These are phyloP conservation scores for Orthonevra nobilis DNA, from an alignment of 2,888 invertebrate genomes.

Conservation along the genomic window DNA sequence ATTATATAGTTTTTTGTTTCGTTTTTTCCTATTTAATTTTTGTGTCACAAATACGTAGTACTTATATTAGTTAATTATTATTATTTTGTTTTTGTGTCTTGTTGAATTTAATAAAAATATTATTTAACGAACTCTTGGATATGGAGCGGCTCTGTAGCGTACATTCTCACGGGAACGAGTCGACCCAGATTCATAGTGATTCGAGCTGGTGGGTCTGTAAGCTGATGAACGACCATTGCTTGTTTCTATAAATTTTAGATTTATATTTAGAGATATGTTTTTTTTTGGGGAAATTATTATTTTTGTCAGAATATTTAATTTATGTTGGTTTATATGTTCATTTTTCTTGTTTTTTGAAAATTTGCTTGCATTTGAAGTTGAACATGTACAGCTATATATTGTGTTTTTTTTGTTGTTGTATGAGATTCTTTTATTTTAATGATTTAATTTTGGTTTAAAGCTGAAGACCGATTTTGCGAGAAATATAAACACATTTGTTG, in stretches of 20 bases:
- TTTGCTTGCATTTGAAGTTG: conserved; percentile 33
- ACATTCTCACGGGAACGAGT: conserved; percentile 80
- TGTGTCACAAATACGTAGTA: conserved; percentile 37
- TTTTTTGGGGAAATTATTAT: too few relatives aligned
- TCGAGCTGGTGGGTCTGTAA: conserved; percentile 79
- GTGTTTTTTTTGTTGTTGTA: conserved; percentile 58
- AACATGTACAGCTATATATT: too few relatives aligned
- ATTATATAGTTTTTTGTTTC: conserved; percentile 2
- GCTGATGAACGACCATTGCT: conserved; percentile 79
- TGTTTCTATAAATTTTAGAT: conserved; percentile 79
- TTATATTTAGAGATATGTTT: too few relatives aligned
- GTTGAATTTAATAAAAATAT: conserved; percentile 42
- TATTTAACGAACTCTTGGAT: conserved; percentile 79
- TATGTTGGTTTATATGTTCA: conserved; percentile 73
- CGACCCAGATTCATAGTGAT: conserved; percentile 78
- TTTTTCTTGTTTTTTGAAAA: conserved; percentile 56
- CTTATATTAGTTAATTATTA: too few relatives aligned
- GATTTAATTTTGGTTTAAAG: conserved; percentile 26
- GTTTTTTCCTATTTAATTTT: conserved; percentile 28
- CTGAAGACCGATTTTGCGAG: conserved; percentile 2
- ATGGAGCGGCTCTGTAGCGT: conserved; percentile 79
- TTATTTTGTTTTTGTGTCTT: conserved; percentile 36
- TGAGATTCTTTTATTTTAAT: conserved; percentile 43
- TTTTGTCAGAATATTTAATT: too few relatives aligned
- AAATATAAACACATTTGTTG: conserved; percentile 5